phyloP scores from a whole-genome alignment of 1,140 invertebrate genomes.

The Coelopa frigida region DNA sequence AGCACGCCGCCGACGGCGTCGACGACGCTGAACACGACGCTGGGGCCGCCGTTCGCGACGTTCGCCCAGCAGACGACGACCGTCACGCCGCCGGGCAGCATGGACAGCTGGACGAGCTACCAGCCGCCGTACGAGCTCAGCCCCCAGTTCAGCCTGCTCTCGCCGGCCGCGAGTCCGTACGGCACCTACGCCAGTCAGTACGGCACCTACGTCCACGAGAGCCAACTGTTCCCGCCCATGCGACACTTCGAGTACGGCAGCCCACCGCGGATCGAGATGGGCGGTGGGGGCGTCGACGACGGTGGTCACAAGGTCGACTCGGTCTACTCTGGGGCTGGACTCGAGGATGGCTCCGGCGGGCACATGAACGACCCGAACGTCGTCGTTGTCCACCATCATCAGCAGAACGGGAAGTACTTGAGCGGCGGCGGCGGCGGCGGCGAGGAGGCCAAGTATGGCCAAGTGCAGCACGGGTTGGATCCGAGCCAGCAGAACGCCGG shows the following conservation, averaged over 20 bases:
- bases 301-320: slow-evolving; percentile 12
- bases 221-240: slow-evolving; percentile 37
- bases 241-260: slow-evolving; percentile 43
- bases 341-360: not conserved
- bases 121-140: slow-evolving; percentile 67
- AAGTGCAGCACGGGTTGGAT: not conserved
- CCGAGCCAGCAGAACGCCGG: slow-evolving; percentile 10
- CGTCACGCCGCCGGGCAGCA: slow-evolving; percentile 53
- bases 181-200: slow-evolving; percentile 43
- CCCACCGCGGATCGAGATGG: slow-evolving; percentile 37
- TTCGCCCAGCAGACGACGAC: slow-evolving; percentile 54
- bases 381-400: slow-evolving; percentile 17
- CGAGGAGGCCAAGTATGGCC: slow-evolving; percentile 36
- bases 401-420: slow-evolving; percentile 29
- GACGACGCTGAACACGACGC: slow-evolving; percentile 49
- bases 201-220: slow-evolving; percentile 41
- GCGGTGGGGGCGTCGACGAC: slow-evolving; percentile 17
- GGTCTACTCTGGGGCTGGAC: slow-evolving; percentile 7
- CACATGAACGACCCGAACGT: slow-evolving; percentile 8
- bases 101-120: slow-evolving; percentile 67
- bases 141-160: slow-evolving; percentile 63
- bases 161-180: slow-evolving; percentile 60
- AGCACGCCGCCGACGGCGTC: slow-evolving; percentile 54
- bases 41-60: slow-evolving; percentile 59
- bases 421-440: slow-evolving; percentile 17